Evolutionary conservation across 1,140 invertebrate species (phyloP).

Genomic region (Pseudomyrmex concolor): DNA sequence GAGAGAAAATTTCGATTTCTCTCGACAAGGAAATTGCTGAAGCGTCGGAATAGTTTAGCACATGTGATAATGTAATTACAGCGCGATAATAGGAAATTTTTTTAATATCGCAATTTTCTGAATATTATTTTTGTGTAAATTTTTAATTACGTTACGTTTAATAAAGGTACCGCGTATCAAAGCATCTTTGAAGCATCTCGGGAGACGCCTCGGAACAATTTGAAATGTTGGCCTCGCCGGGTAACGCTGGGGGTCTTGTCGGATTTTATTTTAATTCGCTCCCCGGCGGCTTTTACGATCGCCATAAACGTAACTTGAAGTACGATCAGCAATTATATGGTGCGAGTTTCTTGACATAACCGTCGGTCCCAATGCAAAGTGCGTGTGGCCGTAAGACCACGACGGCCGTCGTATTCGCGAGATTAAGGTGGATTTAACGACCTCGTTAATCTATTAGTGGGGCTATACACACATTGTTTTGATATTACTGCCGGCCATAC

Average conservation of each 20-base stretch:
- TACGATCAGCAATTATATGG: conserved; percentile 65
- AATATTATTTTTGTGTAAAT: conserved; percentile 5
- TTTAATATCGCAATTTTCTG: background rate
- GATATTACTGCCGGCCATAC: conserved; percentile 21
- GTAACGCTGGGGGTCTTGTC: background rate
- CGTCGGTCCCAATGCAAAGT: conserved; percentile 4
- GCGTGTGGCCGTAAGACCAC: background rate
- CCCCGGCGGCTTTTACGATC: conserved; percentile 45
- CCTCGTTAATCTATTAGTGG: conserved; percentile 66
- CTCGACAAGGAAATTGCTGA: too few species aligned
- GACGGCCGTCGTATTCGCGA: conserved; percentile 46
- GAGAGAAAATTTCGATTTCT: too few species aligned
- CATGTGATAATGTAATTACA: too few species aligned
- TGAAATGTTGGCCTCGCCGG: too few species aligned
- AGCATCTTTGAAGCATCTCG: background rate
- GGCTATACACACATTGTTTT: conserved; percentile 17
- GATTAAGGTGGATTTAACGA: conserved; percentile 67
- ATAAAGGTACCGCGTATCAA: background rate
- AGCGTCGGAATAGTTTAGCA: too few species aligned
- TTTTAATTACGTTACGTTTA: background rate
- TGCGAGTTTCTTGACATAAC: conserved; percentile 52
- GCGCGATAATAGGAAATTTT: too few species aligned
- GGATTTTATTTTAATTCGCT: conserved; percentile 61
- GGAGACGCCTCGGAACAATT: background rate
- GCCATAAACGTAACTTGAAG: conserved; percentile 59